Percentiles rank a stretch among this genome's conserved stretches.
These are phyloP conservation scores for Adelosebastes latens DNA, from an alignment of 2,797 vertebrate genomes.

Conservation along the genomic window DNA sequence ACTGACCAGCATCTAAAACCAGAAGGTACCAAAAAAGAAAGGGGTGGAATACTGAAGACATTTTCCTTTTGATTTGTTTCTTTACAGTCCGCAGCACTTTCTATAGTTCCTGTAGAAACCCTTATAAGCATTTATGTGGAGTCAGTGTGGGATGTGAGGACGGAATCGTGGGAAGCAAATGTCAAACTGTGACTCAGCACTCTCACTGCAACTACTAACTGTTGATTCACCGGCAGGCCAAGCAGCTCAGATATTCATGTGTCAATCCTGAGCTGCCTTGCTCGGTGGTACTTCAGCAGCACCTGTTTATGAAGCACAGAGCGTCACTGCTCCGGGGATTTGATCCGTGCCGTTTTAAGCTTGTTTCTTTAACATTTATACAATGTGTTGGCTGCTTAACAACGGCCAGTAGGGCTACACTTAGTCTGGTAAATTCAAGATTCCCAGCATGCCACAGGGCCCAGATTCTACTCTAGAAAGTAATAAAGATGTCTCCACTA, in stretches of 20 bases:
- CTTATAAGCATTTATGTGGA: slow-evolving; percentile 4
- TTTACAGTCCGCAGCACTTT: not conserved
- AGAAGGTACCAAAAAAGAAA: not conserved
- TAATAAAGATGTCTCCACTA: not conserved
- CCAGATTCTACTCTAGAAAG: not conserved
- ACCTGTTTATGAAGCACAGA: not conserved
- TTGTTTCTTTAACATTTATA: not conserved
- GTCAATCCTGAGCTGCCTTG: not conserved
- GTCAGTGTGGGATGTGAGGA: slow-evolving; percentile 29
- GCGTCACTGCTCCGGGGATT: not conserved
- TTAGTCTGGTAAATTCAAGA: not conserved
- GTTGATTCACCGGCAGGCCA: slow-evolving; percentile 15
- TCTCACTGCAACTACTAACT: slow-evolving; percentile 14
- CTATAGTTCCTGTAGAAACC: not conserved
- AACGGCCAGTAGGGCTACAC: not conserved
- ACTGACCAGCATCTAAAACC: not conserved
- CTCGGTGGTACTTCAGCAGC: not conserved
- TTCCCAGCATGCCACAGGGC: slow-evolving; percentile 2
- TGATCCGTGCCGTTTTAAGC: not conserved
- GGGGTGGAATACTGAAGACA: not conserved
- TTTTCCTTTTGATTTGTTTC: not conserved
- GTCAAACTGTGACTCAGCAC: slow-evolving; percentile 57
- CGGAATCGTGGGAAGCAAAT: slow-evolving; percentile 29
- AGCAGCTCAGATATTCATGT: not conserved
- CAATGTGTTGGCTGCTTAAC: not conserved